Conservation (phyloP, 2,888 invertebrate genomes). For the Sisyra terminalis region DNA sequence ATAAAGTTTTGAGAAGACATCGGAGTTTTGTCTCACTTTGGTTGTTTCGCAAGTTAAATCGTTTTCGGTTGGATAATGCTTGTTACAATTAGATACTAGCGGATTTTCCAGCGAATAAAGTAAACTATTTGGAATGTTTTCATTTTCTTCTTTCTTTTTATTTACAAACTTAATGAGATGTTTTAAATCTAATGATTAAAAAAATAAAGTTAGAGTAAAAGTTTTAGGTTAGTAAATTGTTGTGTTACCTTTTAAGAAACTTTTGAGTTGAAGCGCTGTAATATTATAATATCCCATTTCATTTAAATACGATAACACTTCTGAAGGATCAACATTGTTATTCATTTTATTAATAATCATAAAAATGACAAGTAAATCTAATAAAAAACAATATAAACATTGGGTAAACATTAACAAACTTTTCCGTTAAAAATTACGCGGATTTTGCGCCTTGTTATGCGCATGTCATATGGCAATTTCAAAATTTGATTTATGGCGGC, state of each 20-base stretch:
- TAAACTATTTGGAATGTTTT: neutral
- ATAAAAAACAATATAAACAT: no score
- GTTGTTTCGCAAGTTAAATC: no score
- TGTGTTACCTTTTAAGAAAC: conserved; percentile 55
- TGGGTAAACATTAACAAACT: no score
- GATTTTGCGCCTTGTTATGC: no score
- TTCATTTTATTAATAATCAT: conserved; percentile 15
- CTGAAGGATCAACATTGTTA: conserved; percentile 45
- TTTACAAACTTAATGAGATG: conserved; percentile 45
- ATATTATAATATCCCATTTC: conserved; percentile 61
- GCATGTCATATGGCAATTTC: no score
- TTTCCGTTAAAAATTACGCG: no score
- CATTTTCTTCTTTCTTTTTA: conserved; percentile 24
- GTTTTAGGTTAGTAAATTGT: conserved; percentile 4
- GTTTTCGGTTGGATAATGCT: no score
- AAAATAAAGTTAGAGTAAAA: conserved; percentile 9
- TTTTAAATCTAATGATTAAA: conserved; percentile 43
- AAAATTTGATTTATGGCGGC: no score
- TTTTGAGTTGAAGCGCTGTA: conserved; percentile 54
- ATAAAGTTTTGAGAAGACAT: conserved; percentile 18
- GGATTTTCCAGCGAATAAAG: no score
- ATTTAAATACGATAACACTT: conserved; percentile 56
- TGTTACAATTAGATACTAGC: no score
- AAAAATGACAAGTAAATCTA: neutral
- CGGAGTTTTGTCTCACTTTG: neutral